Evolutionary conservation across 1,140 invertebrate species (phyloP).

Genomic region (Epicauta chinensis): DNA sequence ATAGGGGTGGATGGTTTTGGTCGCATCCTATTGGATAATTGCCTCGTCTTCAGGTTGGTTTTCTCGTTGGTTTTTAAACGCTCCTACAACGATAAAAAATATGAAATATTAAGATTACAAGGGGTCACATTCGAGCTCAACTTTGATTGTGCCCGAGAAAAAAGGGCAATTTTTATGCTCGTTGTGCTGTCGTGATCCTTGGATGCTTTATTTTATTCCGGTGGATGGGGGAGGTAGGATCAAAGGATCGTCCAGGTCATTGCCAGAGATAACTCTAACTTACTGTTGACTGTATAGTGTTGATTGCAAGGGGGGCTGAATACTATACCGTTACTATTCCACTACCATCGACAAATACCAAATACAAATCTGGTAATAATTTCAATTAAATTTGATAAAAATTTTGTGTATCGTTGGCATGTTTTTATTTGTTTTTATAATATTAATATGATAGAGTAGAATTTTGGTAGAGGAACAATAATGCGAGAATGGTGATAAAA

Average conservation of each 20-base stretch:
- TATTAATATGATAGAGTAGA: no score
- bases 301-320: no score
- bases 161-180: slow-evolving; percentile 32
- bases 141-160: slow-evolving; percentile 27
- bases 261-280: slow-evolving; percentile 19
- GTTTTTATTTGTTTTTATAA: no score
- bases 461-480: no score
- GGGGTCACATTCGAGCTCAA: slow-evolving; percentile 27
- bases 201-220: slow-evolving; percentile 25
- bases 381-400: no score
- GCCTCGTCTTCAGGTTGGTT: no score
- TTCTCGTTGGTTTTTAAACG: slow-evolving; percentile 8
- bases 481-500: slow-evolving; percentile 20
- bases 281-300: not conserved
- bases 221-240: slow-evolving; percentile 18
- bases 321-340: no score
- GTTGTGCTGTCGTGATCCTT: slow-evolving; percentile 22
- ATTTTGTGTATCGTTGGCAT: no score
- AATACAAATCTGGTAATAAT: no score
- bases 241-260: slow-evolving; percentile 23
- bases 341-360: no score
- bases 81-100: slow-evolving; percentile 13
- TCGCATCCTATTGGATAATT: no score
- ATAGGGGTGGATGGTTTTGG: not conserved
- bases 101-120: slow-evolving; percentile 33